Base-by-base conservation (phyloP, 2,797 vertebrate genomes). In the Cyclopterus lumpus region DNA sequence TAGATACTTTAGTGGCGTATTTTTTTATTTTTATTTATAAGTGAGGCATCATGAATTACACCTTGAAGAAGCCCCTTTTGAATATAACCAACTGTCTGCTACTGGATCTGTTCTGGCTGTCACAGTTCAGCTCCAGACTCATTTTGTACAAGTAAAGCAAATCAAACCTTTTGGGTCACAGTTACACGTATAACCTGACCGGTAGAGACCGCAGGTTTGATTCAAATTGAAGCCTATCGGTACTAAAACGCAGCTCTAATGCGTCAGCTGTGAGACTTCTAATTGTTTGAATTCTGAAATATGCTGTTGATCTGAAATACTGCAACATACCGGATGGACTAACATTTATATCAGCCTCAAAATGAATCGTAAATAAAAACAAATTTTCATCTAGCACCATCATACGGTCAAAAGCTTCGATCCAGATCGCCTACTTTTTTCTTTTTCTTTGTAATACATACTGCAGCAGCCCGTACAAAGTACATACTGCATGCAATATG, bases 1-100 rank as follows among this genome's bases (percentile, higher is more conserved):
- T 81, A 57, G 5, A 16, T 58, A 72, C 16, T 73, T 22, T 20
- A 32, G n/a, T 71, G 28, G 24, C 49, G 20, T 44, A 6, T 8
- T 58, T 51, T 15, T 58, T 20, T 57, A 2, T n/a, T n/a, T n/a
- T n/a, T 18, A 18, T 61, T 26, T 46, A 18, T 6, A 28, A 30
- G 40, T 44, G 5, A 28, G 24, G 6, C 46, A 46, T 30, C 12
- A 46, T 46, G 26, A 30, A 28, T 49, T 42, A 34, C 24, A 44
- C 18, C 28, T 59, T 24, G 4, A 26, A 36, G 4, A 62, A 36
- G 49, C 15, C n/a, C 15, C 0, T 10, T 57, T 20, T 38, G 7
- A 49, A 51, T 42, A 62, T 0, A 14, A 8, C 16, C 6, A 11
- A 22, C 36, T 6, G 28, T 18, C 10, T 20, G 8, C 53, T 12